phyloP scores from a whole-genome alignment of 1,140 invertebrate species.

The Trichoplusia ni region DNA sequence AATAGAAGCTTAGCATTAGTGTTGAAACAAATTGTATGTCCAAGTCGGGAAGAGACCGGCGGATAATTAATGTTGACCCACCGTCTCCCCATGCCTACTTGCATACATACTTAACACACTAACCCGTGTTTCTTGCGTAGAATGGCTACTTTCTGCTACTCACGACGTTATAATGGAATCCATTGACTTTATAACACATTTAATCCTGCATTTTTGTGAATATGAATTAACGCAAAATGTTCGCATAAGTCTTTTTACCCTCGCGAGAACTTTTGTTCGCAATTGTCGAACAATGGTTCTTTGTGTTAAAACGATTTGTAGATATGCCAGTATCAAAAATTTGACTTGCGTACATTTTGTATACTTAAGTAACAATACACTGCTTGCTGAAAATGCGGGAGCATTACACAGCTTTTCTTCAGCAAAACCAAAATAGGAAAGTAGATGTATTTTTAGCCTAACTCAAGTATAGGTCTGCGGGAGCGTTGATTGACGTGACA shows the following conservation, averaged over 20 bases:
- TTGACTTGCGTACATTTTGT: no score
- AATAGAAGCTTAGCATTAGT: conserved; percentile 49
- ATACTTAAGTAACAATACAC: no score
- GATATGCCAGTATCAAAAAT: no score
- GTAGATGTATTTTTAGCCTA: conserved; percentile 5
- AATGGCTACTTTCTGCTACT: neutral
- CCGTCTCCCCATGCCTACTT: neutral
- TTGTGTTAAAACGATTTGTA: no score
- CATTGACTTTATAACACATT: conserved; percentile 10
- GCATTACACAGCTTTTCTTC: neutral
- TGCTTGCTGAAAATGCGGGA: no score
- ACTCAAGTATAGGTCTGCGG: conserved; percentile 1
- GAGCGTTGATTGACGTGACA: conserved; percentile 24
- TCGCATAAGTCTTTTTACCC: no score
- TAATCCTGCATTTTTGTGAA: neutral
- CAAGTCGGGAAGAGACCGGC: conserved; percentile 38
- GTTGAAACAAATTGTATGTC: conserved; percentile 52
- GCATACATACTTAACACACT: conserved; percentile 3
- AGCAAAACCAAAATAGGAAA: neutral
- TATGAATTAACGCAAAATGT: no score
- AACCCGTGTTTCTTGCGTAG: no score
- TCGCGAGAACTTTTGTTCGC: no score
- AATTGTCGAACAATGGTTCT: no score
- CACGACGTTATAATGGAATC: no score
- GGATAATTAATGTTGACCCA: conserved; percentile 35